Evolutionary conservation across 2,888 invertebrate species (phyloP).

Genomic region (Eumacrocentrus americanus): DNA sequence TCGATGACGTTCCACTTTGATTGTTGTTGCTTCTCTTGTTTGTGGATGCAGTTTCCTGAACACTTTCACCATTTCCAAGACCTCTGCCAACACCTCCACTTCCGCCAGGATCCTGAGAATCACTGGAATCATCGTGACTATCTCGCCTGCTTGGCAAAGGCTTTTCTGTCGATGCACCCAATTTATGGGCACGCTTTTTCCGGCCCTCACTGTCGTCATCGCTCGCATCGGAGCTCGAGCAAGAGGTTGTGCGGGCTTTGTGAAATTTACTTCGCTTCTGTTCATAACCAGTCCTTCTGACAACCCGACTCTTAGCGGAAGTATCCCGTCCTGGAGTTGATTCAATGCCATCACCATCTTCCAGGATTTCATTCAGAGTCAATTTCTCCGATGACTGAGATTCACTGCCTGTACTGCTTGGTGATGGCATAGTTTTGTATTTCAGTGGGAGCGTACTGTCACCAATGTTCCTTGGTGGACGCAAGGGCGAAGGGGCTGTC

Average conservation of each 20-base stretch:
- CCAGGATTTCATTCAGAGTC: slow-evolving; percentile 71
- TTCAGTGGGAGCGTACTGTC: slow-evolving; percentile 59
- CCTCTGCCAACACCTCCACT: slow-evolving; percentile 60
- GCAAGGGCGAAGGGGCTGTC: slow-evolving; percentile 65
- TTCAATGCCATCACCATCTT: slow-evolving; percentile 65
- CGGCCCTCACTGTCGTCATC: slow-evolving; percentile 84
- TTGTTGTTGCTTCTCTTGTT: slow-evolving; percentile 38
- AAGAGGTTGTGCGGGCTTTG: slow-evolving; percentile 82
- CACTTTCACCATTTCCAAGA: slow-evolving; percentile 46
- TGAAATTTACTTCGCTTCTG: slow-evolving; percentile 73
- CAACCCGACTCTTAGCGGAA: slow-evolving; percentile 44
- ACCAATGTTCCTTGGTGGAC: slow-evolving; percentile 53
- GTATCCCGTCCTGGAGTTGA: slow-evolving; percentile 32
- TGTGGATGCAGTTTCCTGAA: slow-evolving; percentile 39
- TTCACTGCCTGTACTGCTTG: slow-evolving; percentile 58
- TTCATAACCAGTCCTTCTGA: slow-evolving; percentile 60
- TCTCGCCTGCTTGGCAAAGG: slow-evolving; percentile 73
- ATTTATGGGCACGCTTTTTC: slow-evolving; percentile 80
- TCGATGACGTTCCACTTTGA: slow-evolving; percentile 45
- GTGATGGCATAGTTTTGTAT: slow-evolving; percentile 68
- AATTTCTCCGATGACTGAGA: slow-evolving; percentile 60
- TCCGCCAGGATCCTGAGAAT: slow-evolving; percentile 77
- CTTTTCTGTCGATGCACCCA: slow-evolving; percentile 68
- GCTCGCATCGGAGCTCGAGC: slow-evolving; percentile 93
- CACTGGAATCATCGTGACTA: slow-evolving; percentile 85